Evolutionary conservation across 2,113 vertebrate species (phyloP).

Genomic region (Tringa solitaria): DNA sequence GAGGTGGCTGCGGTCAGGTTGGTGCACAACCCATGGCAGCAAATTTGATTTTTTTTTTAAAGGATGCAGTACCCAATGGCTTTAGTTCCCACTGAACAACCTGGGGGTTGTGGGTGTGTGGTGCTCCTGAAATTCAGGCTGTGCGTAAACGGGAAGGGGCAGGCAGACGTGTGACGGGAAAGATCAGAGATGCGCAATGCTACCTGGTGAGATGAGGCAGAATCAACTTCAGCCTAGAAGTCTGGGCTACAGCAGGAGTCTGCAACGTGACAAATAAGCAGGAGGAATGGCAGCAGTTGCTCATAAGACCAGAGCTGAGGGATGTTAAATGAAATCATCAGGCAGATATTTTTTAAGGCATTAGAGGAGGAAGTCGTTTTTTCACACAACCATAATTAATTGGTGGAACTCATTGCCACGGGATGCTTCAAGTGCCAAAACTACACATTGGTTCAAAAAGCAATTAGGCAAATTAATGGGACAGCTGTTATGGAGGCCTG

Average conservation of each 20-base stretch:
- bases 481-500: neutral
- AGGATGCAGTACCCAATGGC: neutral
- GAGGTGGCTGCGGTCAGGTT: neutral
- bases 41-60: neutral
- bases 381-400: constrained; percentile 17
- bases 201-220: neutral
- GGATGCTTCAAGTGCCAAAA: constrained; percentile 21
- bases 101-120: accelerated
- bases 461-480: constrained; percentile 58
- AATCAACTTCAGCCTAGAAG: neutral
- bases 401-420: neutral
- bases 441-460: neutral
- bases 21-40: neutral
- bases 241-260: neutral
- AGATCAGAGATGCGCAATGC: neutral
- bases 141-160: neutral
- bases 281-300: neutral
- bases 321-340: neutral
- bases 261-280: accelerated
- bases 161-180: neutral
- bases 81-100: neutral
- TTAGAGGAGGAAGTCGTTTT: neutral
- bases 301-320: neutral
- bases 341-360: neutral
- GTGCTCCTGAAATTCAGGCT: neutral